phyloP scores from a whole-genome alignment of 2,888 invertebrate species.

The Sesia bembeciformis region DNA sequence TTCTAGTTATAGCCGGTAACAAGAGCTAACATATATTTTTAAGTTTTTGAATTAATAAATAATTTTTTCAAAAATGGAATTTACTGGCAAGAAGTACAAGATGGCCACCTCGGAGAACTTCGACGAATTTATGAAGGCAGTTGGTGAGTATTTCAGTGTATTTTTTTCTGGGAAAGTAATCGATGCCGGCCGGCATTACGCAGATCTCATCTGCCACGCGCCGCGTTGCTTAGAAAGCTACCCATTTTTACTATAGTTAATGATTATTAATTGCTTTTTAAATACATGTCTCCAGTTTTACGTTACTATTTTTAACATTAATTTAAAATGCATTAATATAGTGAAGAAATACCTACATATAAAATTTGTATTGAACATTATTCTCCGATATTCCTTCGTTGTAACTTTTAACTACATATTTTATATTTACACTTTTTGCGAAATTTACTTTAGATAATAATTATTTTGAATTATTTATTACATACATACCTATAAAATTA shows the following conservation, averaged over 20 bases:
- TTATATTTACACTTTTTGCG: no score
- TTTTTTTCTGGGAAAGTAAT: constrained; percentile 15
- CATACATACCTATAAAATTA: no score
- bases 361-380: no score
- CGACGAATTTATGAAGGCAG: constrained; percentile 90
- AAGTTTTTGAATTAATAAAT: constrained; percentile 9
- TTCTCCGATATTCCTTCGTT: no score
- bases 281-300: no score
- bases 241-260: background rate
- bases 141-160: constrained; percentile 79
- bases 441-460: no score
- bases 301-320: no score
- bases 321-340: no score
- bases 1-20: constrained; percentile 44
- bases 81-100: constrained; percentile 85
- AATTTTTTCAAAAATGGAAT: constrained; percentile 45
- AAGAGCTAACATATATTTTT: constrained; percentile 20
- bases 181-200: constrained; percentile 41
- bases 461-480: no score
- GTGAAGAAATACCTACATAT: no score
- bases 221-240: no score
- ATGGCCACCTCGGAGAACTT: constrained; percentile 86
- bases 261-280: background rate
- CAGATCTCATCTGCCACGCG: constrained; percentile 11
- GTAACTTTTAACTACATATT: no score